phyloP scores from a whole-genome alignment of 2,888 invertebrate genomes.

The Idaea aversata region DNA sequence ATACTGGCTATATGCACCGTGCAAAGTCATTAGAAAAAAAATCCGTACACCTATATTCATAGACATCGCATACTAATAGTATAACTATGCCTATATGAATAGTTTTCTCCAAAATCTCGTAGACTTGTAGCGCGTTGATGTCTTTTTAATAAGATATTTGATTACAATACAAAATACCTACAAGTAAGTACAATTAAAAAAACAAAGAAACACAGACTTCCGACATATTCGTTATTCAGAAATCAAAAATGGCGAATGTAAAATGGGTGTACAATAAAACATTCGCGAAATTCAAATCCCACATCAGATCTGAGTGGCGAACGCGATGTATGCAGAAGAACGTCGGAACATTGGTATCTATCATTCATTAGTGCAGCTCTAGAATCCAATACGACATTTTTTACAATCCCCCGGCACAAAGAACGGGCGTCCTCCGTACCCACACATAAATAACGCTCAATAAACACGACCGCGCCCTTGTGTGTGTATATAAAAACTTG shows the following conservation, averaged over 20 bases:
- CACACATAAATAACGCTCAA: constrained; percentile 51
- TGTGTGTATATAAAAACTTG: constrained; percentile 71
- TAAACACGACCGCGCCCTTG: constrained; percentile 44
- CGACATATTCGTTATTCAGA: constrained; percentile 16
- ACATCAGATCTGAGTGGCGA: constrained; percentile 65
- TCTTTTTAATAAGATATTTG: not conserved
- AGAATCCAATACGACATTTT: constrained; percentile 81
- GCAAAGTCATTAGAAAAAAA: too few relatives aligned
- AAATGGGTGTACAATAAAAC: constrained; percentile 35
- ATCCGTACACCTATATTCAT: too few relatives aligned
- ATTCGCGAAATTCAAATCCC: constrained; percentile 50
- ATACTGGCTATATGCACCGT: too few relatives aligned
- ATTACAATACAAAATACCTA: not conserved
- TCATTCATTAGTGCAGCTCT: constrained; percentile 77
- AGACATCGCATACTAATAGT: too few relatives aligned
- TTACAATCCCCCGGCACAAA: constrained; percentile 78
- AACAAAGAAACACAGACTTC: constrained; percentile 9
- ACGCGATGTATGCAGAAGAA: constrained; percentile 49
- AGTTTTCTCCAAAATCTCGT: not conserved
- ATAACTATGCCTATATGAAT: not conserved
- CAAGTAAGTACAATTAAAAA: not conserved
- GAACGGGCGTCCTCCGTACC: constrained; percentile 63
- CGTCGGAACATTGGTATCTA: constrained; percentile 65
- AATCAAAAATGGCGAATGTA: constrained; percentile 39
- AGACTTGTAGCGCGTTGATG: not conserved